phyloP scores from a whole-genome alignment of 92 coral and sea anemone genomes.

The Nematostella vectensis region DNA sequence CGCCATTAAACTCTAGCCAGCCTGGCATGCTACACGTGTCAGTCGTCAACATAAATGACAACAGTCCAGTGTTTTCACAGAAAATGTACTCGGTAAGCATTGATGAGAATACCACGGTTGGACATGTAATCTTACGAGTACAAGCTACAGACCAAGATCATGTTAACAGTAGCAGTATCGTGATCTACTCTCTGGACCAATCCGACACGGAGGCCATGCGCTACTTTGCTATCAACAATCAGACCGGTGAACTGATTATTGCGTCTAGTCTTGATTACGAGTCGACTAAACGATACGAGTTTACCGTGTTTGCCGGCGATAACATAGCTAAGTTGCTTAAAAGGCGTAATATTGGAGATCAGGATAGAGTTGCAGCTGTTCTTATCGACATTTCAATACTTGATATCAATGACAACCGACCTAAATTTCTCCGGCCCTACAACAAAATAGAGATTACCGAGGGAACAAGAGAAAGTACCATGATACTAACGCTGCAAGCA shows the following conservation, averaged over 20 bases:
- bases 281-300: background rate
- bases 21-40: slow-evolving; percentile 19
- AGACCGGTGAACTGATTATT: background rate
- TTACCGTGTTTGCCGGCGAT: slow-evolving; percentile 16
- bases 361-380: background rate
- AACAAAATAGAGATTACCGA: background rate
- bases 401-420: slow-evolving; percentile 23
- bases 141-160: too few relatives aligned
- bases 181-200: too few relatives aligned
- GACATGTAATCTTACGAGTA: background rate
- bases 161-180: too few relatives aligned
- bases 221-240: slow-evolving; percentile 1
- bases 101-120: slow-evolving; percentile 1
- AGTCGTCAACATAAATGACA: slow-evolving; percentile 38
- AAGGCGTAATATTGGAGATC: too few relatives aligned
- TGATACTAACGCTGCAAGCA: slow-evolving; percentile 40
- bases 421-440: slow-evolving; percentile 5
- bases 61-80: slow-evolving; percentile 25
- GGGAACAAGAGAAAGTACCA: slow-evolving; percentile 3
- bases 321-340: slow-evolving; percentile 20
- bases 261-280: background rate
- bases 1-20: slow-evolving; percentile 9
- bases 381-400: slow-evolving; percentile 4
- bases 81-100: slow-evolving; percentile 8
- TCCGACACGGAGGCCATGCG: too few relatives aligned